Conservation (phyloP, 2,888 invertebrate species). For the Terebella lapidaria region DNA sequence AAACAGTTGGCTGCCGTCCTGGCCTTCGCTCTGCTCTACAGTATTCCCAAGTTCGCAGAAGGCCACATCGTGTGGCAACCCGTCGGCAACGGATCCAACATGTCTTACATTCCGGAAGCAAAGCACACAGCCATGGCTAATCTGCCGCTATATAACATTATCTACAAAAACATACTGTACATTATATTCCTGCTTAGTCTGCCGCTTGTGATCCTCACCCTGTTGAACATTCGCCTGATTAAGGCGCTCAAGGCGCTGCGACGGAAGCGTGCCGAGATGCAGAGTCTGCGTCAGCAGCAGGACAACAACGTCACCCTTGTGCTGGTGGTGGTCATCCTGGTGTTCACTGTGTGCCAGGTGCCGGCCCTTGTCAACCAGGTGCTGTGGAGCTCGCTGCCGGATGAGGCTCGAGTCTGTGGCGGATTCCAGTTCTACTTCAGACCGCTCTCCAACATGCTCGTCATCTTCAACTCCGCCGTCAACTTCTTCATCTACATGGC, state of each 20-base stretch:
- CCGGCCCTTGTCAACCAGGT: constrained; percentile 28
- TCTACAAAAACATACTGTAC: constrained; percentile 19
- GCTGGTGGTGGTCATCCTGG: constrained; percentile 26
- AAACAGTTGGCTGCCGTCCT: constrained; percentile 21
- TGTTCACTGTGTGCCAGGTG: constrained; percentile 28
- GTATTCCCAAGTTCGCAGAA: constrained; percentile 23
- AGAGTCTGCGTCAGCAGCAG: constrained; percentile 23
- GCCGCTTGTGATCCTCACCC: constrained; percentile 23
- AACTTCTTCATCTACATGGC: constrained; percentile 29
- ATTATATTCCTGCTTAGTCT: constrained; percentile 23
- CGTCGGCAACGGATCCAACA: background rate
- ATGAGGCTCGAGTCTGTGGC: constrained; percentile 21
- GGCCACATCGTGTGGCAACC: background rate
- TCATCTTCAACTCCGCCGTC: constrained; percentile 24
- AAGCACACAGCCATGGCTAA: constrained; percentile 7
- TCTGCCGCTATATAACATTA: constrained; percentile 10
- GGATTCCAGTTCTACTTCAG: constrained; percentile 30
- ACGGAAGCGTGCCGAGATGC: constrained; percentile 22
- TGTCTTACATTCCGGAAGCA: background rate
- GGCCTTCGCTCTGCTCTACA: constrained; percentile 20
- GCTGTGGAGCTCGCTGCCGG: constrained; percentile 23
- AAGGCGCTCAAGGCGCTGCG: constrained; percentile 23
- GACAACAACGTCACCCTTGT: constrained; percentile 31
- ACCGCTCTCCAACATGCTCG: constrained; percentile 24
- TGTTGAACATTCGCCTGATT: constrained; percentile 27